A percentile compares a stretch with the other conserved stretches of the same genome.
Evolutionary conservation across 2,797 vertebrate species (phyloP).

Genomic region (Catharus ustulatus): DNA sequence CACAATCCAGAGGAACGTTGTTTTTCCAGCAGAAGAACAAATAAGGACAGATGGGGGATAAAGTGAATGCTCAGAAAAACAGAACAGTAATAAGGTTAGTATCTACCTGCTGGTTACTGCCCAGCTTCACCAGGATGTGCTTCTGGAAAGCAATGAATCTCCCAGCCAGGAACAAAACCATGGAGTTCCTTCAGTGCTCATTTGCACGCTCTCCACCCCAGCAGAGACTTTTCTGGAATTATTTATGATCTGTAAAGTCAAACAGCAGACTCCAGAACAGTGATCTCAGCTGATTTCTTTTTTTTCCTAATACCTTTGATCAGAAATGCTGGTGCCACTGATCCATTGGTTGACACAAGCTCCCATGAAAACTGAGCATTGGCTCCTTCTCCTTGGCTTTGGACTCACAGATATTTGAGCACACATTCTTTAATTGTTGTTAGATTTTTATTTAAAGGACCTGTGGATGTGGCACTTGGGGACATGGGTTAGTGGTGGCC

Average conservation of each 20-base stretch:
- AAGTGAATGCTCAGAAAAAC: background rate
- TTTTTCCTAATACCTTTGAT: background rate
- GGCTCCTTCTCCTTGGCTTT: background rate
- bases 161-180: background rate
- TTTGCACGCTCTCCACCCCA: background rate
- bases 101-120: background rate
- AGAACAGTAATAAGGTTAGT: background rate
- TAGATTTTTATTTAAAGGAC: background rate
- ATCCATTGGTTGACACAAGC: background rate
- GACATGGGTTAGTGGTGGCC: background rate
- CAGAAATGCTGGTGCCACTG: background rate
- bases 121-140: background rate
- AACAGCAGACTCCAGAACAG: background rate
- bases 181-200: fast-evolving
- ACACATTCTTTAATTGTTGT: background rate
- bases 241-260: background rate
- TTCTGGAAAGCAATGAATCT: background rate
- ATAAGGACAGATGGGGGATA: background rate
- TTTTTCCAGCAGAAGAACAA: background rate
- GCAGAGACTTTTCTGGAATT: background rate
- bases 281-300: background rate
- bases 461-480: background rate
- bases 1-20: background rate
- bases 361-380: background rate
- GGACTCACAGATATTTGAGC: background rate